These are phyloP conservation scores for Chaetorhynchus papuensis DNA, from an alignment of 2,113 vertebrate species.

Conservation along the genomic window DNA sequence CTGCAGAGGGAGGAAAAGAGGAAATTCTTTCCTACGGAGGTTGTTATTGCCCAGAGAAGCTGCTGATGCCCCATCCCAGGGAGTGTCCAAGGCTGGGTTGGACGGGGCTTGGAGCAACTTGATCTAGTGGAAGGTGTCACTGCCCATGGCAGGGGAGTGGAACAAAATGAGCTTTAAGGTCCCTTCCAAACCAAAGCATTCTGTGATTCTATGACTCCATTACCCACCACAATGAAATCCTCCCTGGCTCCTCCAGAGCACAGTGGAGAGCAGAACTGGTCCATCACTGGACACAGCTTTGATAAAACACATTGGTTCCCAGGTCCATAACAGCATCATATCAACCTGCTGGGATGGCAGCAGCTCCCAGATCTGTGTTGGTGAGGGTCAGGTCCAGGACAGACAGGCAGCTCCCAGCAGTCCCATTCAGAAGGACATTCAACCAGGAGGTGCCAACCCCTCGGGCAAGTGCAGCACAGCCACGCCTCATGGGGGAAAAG, in stretches of 20 bases:
- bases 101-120: background rate
- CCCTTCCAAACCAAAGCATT: background rate
- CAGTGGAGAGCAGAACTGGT: background rate
- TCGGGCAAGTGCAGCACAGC: background rate
- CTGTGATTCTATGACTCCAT: background rate
- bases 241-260: background rate
- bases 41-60: background rate
- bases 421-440: background rate
- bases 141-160: background rate
- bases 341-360: background rate
- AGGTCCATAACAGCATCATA: background rate
- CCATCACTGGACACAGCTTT: background rate
- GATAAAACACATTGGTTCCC: background rate
- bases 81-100: background rate
- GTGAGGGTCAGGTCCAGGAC: background rate
- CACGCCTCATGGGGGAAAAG: background rate
- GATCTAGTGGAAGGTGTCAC: background rate
- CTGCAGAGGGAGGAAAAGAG: background rate
- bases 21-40: background rate
- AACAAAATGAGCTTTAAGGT: background rate
- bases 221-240: background rate
- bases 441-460: background rate
- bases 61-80: background rate
- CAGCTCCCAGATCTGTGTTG: background rate
- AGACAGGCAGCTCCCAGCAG: background rate